A percentile compares a stretch with the other conserved stretches of the same genome.
phyloP scores from a whole-genome alignment of 2,888 invertebrate genomes.

The Stenoptilia bipunctidactyla region DNA sequence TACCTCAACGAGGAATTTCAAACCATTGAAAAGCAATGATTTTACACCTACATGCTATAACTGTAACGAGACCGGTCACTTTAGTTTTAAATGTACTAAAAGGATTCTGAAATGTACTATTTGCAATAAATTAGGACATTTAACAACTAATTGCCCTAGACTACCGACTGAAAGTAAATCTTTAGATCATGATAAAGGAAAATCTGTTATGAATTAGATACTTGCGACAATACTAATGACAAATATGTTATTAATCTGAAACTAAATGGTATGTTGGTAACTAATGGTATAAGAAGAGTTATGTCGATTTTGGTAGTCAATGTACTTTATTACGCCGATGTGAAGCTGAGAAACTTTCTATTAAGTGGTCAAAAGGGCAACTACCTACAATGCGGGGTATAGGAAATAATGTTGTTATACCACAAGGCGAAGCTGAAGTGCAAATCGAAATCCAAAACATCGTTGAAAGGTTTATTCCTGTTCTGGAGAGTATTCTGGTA shows the following conservation, averaged over 20 bases:
- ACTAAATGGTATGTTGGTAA: slow-evolving; percentile 5
- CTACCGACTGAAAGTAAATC: neutral
- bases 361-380: neutral
- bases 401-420: slow-evolving; percentile 5
- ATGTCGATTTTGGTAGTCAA: slow-evolving; percentile 14
- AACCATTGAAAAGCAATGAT: neutral
- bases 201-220: neutral
- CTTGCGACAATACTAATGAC: slow-evolving; percentile 2
- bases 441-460: too few relatives aligned
- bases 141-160: slow-evolving; percentile 1
- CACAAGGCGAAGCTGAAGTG: slow-evolving; percentile 2
- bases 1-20: neutral
- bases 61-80: slow-evolving; percentile 6
- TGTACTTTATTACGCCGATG: slow-evolving; percentile 8
- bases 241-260: slow-evolving; percentile 8
- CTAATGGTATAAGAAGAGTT: slow-evolving; percentile 3
- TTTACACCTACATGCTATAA: slow-evolving; percentile 2
- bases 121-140: slow-evolving; percentile 6
- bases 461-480: too few relatives aligned
- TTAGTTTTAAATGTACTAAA: slow-evolving; percentile 6
- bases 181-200: neutral
- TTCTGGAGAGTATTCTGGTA: too few relatives aligned
- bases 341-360: slow-evolving; percentile 1
- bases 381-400: slow-evolving; percentile 10
- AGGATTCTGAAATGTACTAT: slow-evolving; percentile 3